A percentile compares a stretch with the other conserved stretches of the same genome.
Evolutionary conservation across 2,888 invertebrate genomes (phyloP).

Genomic region (Synergus laeviventris): DNA sequence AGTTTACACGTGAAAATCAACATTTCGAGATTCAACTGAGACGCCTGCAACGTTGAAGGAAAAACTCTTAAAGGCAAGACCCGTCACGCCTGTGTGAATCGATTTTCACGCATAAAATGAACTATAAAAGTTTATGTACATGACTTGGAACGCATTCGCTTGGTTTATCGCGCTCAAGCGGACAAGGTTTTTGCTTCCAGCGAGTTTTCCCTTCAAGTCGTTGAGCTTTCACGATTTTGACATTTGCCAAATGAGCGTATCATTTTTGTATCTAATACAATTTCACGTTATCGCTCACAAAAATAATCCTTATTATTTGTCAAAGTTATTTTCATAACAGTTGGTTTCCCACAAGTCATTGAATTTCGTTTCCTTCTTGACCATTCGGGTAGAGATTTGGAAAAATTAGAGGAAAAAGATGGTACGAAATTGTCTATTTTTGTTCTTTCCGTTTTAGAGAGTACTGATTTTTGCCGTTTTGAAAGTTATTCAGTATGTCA

Average conservation of each 20-base stretch:
- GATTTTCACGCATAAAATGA: not conserved
- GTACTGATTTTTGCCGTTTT: slow-evolving; percentile 72
- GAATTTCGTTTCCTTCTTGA: not conserved
- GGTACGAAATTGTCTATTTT: slow-evolving; percentile 59
- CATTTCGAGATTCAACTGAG: slow-evolving; percentile 39
- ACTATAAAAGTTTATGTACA: slow-evolving; percentile 2
- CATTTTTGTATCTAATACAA: not conserved
- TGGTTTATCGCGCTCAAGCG: not conserved
- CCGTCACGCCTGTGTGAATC: not conserved
- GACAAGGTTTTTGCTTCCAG: not conserved
- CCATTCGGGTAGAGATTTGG: slow-evolving; percentile 55
- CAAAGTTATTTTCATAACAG: not conserved
- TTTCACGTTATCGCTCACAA: not conserved
- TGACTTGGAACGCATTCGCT: not conserved
- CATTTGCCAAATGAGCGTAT: not conserved
- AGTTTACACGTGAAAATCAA: slow-evolving; percentile 61
- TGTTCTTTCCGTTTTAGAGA: slow-evolving; percentile 55
- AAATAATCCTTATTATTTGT: not conserved
- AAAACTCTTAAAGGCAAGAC: not conserved
- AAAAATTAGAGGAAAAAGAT: slow-evolving; percentile 61
- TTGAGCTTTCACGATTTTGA: not conserved
- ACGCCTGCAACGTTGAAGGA: not conserved
- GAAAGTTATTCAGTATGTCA: slow-evolving; percentile 54
- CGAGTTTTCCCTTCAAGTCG: not conserved
- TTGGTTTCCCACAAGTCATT: not conserved